Evolutionary conservation across 2,113 vertebrate genomes (phyloP).

Genomic region (Thamnaconus septentrionalis): DNA sequence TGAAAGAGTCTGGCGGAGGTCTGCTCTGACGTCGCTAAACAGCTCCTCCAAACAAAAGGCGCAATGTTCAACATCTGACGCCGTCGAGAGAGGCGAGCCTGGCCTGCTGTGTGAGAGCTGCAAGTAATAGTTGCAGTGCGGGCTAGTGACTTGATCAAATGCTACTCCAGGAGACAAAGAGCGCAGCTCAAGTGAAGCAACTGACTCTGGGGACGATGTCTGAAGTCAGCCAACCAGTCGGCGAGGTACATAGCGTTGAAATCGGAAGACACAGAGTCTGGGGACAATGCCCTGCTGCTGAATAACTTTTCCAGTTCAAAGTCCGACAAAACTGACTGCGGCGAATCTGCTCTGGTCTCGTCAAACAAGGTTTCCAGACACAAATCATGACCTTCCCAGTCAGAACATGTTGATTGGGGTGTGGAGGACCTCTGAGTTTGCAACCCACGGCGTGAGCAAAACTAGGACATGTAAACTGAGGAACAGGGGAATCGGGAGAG

Average conservation of each 20-base stretch:
- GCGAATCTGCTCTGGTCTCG: constrained; percentile 20
- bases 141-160: no score
- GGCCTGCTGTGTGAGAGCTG: no score
- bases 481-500: constrained; percentile 32
- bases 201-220: constrained; percentile 1
- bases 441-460: not conserved
- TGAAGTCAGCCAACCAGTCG: not conserved
- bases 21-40: no score
- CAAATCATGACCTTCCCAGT: constrained; percentile 15
- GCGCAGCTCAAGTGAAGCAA: no score
- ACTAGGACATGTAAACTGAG: not conserved
- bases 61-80: no score
- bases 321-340: constrained; percentile 1
- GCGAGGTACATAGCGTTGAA: not conserved
- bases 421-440: constrained; percentile 1
- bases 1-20: no score
- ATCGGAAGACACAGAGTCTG: constrained; percentile 3
- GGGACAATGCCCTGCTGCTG: not conserved
- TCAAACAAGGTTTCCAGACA: constrained; percentile 11
- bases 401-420: constrained; percentile 22
- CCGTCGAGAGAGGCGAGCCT: no score
- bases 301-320: not conserved
- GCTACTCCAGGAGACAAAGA: no score
- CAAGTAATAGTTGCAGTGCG: no score
- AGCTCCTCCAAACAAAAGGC: no score